phyloP scores from a whole-genome alignment of 2,113 vertebrate genomes.

The Gambusia holbrooki region DNA sequence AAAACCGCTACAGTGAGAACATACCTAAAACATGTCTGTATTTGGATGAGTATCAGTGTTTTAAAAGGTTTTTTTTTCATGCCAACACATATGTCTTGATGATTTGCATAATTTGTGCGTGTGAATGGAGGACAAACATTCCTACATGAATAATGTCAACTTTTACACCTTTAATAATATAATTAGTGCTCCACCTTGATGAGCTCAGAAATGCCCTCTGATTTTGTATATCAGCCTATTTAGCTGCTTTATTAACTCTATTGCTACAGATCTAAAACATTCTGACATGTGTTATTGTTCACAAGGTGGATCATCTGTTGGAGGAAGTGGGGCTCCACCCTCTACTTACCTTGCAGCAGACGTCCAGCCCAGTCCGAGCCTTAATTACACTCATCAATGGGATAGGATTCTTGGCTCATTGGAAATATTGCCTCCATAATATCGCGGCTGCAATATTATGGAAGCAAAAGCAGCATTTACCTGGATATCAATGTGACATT shows the following conservation, averaged over 20 bases:
- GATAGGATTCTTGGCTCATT: not conserved
- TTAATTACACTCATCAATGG: not conserved
- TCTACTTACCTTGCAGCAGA: not conserved
- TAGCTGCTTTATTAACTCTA: no score
- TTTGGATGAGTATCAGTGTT: not conserved
- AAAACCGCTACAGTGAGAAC: not conserved
- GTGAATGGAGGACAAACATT: not conserved
- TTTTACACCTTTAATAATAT: no score
- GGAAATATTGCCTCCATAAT: not conserved
- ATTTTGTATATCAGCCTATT: no score
- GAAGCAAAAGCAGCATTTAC: not conserved
- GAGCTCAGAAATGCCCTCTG: no score
- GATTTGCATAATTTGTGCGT: not conserved
- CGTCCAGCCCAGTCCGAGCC: not conserved
- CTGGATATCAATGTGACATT: not conserved
- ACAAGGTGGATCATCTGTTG: not conserved
- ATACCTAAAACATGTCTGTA: not conserved
- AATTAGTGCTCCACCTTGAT: no score
- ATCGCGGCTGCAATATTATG: not conserved
- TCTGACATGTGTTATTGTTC: not conserved
- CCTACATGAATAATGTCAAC: not conserved
- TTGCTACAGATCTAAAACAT: not conserved
- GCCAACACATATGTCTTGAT: no score
- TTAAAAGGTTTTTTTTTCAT: not conserved
- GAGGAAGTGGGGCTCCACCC: not conserved